These are phyloP conservation scores for Oligia strigilis DNA, from an alignment of 2,888 invertebrate species.

Conservation along the genomic window DNA sequence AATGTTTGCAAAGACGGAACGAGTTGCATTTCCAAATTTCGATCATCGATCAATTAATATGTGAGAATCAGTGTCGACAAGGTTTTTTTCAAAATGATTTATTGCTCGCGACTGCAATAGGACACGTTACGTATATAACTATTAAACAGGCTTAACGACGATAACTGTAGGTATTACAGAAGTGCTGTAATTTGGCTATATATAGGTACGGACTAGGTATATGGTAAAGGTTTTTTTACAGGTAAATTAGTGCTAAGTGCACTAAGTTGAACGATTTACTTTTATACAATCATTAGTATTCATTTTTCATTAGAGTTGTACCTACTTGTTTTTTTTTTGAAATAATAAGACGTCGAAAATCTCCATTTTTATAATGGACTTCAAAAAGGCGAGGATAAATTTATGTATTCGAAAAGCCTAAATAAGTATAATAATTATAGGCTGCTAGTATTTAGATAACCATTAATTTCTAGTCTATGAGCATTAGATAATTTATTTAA, in stretches of 20 bases:
- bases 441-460: background rate
- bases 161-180: constrained; percentile 10
- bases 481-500: background rate
- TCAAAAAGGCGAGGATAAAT: no score
- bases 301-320: background rate
- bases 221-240: background rate
- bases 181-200: background rate
- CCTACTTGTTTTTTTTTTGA: no score
- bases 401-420: background rate
- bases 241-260: background rate
- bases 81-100: constrained; percentile 25
- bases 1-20: background rate
- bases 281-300: background rate
- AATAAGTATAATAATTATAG: background rate
- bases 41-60: constrained; percentile 28
- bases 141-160: background rate
- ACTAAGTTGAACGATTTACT: background rate
- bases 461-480: background rate
- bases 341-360: background rate
- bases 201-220: background rate
- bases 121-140: background rate
- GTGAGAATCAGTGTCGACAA: background rate
- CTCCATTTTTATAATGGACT: background rate
- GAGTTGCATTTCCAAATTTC: constrained; percentile 13
- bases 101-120: constrained; percentile 14